phyloP scores from a whole-genome alignment of 2,888 invertebrate species.

The Patella depressa region DNA sequence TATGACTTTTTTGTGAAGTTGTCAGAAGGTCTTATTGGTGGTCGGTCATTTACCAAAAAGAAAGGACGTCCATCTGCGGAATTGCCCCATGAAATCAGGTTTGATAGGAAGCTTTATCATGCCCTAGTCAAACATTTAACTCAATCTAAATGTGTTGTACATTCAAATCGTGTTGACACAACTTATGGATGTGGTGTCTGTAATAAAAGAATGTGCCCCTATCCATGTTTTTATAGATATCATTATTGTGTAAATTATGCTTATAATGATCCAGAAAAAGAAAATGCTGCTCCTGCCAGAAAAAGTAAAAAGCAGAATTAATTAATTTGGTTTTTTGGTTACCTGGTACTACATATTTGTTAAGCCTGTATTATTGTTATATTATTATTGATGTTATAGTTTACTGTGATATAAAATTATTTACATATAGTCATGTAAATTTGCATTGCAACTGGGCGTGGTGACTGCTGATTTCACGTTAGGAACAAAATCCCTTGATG shows the following conservation, averaged over 20 bases:
- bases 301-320: neutral
- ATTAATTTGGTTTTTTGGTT: neutral
- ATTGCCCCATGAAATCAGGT: neutral
- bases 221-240: too few relatives aligned
- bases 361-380: too few relatives aligned
- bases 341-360: too few relatives aligned
- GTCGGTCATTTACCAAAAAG: neutral
- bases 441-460: too few relatives aligned
- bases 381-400: too few relatives aligned
- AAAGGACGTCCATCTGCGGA: conserved; percentile 6
- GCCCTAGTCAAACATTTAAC: neutral
- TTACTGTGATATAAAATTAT: too few relatives aligned
- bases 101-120: neutral
- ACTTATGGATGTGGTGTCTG: neutral
- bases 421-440: too few relatives aligned
- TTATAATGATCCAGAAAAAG: neutral
- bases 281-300: conserved; percentile 2
- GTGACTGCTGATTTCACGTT: too few relatives aligned
- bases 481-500: too few relatives aligned
- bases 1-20: neutral
- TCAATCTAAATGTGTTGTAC: neutral
- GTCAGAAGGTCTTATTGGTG: conserved; percentile 1
- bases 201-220: neutral
- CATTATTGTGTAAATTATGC: neutral
- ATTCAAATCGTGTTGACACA: neutral